A percentile compares a stretch with the other conserved stretches of the same genome.
Evolutionary conservation across 2,888 invertebrate species (phyloP).

Genomic region (Cristatella mucedo): DNA sequence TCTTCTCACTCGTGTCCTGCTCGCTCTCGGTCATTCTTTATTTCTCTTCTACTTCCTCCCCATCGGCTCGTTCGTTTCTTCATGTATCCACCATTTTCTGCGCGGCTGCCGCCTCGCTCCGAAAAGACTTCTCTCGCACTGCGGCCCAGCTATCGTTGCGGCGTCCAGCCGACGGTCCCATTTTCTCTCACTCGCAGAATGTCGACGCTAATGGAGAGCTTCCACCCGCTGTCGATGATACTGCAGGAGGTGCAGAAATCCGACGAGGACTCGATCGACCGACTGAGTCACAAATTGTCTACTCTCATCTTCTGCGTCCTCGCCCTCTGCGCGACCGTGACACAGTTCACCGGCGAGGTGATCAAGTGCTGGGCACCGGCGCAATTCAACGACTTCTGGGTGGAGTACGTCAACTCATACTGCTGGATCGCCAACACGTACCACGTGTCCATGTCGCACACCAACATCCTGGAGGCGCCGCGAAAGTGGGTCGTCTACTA

Average conservation of each 20-base stretch:
- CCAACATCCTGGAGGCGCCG: constrained; percentile 4
- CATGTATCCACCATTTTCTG: too few relatives aligned
- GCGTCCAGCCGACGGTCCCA: too few relatives aligned
- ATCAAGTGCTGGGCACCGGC: constrained; percentile 9
- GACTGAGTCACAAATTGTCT: constrained; percentile 7
- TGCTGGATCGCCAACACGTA: constrained; percentile 9
- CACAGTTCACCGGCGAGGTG: constrained; percentile 4
- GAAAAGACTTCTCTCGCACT: too few relatives aligned
- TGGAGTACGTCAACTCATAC: constrained; percentile 2
- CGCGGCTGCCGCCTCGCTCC: too few relatives aligned
- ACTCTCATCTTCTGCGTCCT: constrained; percentile 7
- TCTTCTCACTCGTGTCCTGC: too few relatives aligned
- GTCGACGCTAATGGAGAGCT: constrained; percentile 3
- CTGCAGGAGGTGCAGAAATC: constrained; percentile 6
- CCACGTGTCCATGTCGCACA: background rate
- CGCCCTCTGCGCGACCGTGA: constrained; percentile 4
- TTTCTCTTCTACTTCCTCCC: too few relatives aligned
- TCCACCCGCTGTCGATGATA: constrained; percentile 1
- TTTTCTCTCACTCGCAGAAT: too few relatives aligned
- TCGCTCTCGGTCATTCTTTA: too few relatives aligned
- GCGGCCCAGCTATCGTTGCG: too few relatives aligned
- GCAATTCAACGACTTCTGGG: constrained; percentile 3
- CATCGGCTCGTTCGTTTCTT: too few relatives aligned
- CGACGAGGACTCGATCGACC: constrained; percentile 7
- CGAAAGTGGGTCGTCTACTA: constrained; percentile 10